These are phyloP conservation scores for Lophura nycthemera DNA, from an alignment of 2,113 vertebrate genomes.

Conservation along the genomic window DNA sequence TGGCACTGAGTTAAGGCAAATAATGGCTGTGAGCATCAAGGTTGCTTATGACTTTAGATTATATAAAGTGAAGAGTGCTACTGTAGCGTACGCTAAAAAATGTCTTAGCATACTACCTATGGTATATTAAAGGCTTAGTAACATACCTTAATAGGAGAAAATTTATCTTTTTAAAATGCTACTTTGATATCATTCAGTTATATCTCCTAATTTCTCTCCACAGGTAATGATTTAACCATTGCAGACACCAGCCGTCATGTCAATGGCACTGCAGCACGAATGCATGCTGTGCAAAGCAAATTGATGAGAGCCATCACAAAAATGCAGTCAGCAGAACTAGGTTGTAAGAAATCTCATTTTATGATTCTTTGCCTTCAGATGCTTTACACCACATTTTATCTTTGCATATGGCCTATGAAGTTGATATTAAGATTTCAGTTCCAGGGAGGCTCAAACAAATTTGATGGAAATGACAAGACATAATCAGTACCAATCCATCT, in stretches of 20 bases:
- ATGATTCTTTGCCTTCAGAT: background rate
- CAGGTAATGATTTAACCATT: slow-evolving; percentile 78
- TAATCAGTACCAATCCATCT: background rate
- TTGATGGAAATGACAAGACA: background rate
- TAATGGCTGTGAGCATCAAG: background rate
- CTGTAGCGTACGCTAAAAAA: background rate
- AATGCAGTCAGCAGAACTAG: slow-evolving; percentile 82
- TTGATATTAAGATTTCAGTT: background rate
- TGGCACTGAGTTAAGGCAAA: background rate
- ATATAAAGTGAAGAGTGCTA: background rate
- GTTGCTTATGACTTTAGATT: background rate
- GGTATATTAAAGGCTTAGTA: background rate
- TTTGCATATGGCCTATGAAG: background rate
- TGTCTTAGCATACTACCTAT: background rate
- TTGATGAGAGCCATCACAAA: slow-evolving; percentile 76
- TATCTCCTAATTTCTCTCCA: slow-evolving; percentile 20
- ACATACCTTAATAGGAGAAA: background rate
- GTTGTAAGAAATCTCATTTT: slow-evolving; percentile 67
- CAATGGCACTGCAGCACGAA: slow-evolving; percentile 82
- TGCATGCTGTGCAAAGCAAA: slow-evolving; percentile 74
- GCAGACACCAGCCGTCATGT: slow-evolving; percentile 81
- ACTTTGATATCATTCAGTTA: background rate
- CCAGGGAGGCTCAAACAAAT: background rate
- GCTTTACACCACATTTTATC: background rate
- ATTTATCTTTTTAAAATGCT: background rate